phyloP scores from a whole-genome alignment of 2,113 vertebrate genomes.

The Rhombomys opimus region DNA sequence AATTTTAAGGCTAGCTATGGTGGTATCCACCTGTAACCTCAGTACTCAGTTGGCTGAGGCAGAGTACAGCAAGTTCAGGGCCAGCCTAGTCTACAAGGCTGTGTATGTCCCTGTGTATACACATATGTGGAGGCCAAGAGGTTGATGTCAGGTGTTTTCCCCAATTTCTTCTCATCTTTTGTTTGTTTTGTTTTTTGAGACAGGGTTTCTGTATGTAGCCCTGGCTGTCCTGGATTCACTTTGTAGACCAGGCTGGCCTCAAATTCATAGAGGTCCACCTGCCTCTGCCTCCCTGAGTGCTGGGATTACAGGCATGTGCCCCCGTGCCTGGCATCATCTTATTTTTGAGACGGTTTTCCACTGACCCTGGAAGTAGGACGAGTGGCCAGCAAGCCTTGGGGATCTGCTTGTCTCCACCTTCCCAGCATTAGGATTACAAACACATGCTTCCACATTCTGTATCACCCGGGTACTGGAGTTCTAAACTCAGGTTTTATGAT shows the following conservation, averaged over 20 bases:
- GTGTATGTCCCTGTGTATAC: neutral
- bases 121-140: neutral
- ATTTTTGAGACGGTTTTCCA: neutral
- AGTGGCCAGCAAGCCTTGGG: neutral
- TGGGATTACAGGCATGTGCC: too few species aligned
- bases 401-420: too few species aligned
- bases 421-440: neutral
- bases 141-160: neutral
- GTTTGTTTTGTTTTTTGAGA: too few species aligned
- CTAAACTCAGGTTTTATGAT: neutral
- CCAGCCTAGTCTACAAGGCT: neutral
- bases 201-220: too few species aligned
- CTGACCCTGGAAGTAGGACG: neutral
- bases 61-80: neutral
- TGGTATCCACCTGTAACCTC: too few species aligned
- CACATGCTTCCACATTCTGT: neutral
- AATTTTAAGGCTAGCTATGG: neutral
- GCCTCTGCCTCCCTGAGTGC: too few species aligned
- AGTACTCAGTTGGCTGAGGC: neutral
- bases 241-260: too few species aligned
- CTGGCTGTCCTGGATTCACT: too few species aligned
- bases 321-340: neutral
- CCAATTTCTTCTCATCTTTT: neutral
- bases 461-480: neutral
- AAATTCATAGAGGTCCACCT: too few species aligned